Evolutionary conservation across 2,113 vertebrate species (phyloP), one percentile per base, ranked within the genome.

Genomic region (Plecotus auritus): DNA sequence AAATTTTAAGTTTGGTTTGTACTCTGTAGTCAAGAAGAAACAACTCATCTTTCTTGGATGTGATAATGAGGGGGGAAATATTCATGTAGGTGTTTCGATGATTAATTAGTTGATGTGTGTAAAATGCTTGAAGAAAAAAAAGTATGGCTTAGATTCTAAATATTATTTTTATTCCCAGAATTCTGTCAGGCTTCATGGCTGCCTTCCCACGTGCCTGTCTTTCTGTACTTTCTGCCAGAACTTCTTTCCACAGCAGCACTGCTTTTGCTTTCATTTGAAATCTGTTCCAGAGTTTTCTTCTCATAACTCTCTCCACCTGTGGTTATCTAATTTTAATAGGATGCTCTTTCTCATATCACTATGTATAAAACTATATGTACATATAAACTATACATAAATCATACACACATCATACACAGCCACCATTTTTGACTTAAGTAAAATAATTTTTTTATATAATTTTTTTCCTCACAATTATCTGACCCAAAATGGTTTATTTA

Each of bases 101-200:
- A 97, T 96, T 97, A 96, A 96, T 96, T 95, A 96, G 86, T 96
- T 94, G 91, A 91, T 97, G 45, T 96, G 86, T 95, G 35, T 96
- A 95, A 97, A 97, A 95, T 96, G 64, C 86, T 97, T 74, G 17
- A 81, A 89, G 49, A 66, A 84, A 95, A 93, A 84, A 95, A 93
- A 86, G 73, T 59, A 81, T 91, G 93, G 80, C 84, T 94, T 77
- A 89, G 84, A 93, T 97, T 97, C 91, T 97, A 97, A 95, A 96
- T 96, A 94, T 91, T 96, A 90, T 95, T 94, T 85, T 89, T 61
- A 82, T 85, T 93, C 92, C 82, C 85, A 95, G 85, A 96, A 86
- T 97, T 88, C 94, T 96, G 94, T 95, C 91, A 94, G 91, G 77
- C 42, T 83, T 94, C 70, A 77, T 87, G 91, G 95, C 93, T 88